phyloP scores from a whole-genome alignment of 1,140 invertebrate genomes.

The Zaprionus lachaisei region DNA sequence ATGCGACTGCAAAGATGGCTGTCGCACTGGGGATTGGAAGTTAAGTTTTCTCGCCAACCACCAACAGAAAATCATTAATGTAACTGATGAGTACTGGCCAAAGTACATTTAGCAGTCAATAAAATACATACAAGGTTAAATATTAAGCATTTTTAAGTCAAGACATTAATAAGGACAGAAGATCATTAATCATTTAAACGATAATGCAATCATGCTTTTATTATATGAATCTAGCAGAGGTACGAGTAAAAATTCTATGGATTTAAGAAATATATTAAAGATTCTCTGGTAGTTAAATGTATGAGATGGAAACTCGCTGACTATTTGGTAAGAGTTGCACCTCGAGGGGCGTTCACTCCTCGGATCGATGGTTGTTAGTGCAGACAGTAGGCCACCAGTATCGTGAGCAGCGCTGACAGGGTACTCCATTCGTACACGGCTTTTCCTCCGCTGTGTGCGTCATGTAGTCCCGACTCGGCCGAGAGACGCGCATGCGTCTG shows the following conservation, averaged over 20 bases:
- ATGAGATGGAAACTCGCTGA: constrained; percentile 13
- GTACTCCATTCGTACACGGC: constrained; percentile 35
- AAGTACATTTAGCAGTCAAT: too few species aligned
- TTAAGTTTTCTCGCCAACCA: neutral
- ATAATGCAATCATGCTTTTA: neutral
- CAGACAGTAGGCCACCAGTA: constrained; percentile 63
- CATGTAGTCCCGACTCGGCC: constrained; percentile 58
- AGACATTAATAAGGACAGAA: neutral
- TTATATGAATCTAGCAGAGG: neutral
- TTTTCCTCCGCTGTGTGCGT: constrained; percentile 50
- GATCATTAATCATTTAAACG: neutral
- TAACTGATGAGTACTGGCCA: neutral
- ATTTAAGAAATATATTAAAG: constrained; percentile 37
- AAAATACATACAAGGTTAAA: too few species aligned
- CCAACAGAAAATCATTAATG: neutral
- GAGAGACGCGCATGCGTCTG: constrained; percentile 64
- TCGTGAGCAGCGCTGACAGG: constrained; percentile 52
- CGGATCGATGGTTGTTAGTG: constrained; percentile 40
- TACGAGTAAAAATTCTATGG: constrained; percentile 47
- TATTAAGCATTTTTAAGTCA: too few species aligned
- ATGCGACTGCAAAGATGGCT: neutral
- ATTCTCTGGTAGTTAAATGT: neutral
- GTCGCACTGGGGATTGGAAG: neutral
- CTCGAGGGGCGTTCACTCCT: neutral
- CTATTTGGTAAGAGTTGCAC: constrained; percentile 25